phyloP scores from a whole-genome alignment of 2,113 vertebrate species.

The Silurus meridionalis region DNA sequence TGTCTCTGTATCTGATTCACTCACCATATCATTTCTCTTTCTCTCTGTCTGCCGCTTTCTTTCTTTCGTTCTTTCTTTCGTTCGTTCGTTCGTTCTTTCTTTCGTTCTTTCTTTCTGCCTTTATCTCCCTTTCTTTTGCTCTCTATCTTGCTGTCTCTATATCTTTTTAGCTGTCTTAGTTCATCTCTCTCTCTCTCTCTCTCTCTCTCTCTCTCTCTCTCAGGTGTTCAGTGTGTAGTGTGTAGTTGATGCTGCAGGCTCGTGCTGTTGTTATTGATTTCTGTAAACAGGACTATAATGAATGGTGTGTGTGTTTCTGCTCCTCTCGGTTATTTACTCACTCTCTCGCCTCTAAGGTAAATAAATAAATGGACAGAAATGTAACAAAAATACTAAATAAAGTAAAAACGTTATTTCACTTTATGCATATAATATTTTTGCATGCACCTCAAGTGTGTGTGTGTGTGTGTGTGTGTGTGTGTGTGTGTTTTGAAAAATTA shows the following conservation, averaged over 20 bases:
- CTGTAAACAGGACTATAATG: constrained; percentile 85
- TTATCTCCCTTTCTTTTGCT: background rate
- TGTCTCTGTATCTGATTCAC: too few species aligned
- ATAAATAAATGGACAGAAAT: too few species aligned
- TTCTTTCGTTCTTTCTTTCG: too few species aligned
- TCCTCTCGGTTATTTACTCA: constrained; percentile 28
- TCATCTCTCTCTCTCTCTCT: too few species aligned
- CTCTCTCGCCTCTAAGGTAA: background rate
- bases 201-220: background rate
- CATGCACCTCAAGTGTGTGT: too few species aligned
- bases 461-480: too few species aligned
- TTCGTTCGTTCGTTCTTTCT: background rate
- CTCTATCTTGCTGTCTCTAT: background rate
- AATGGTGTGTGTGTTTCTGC: constrained; percentile 65
- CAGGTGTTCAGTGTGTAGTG: constrained; percentile 20
- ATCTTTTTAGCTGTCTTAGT: too few species aligned
- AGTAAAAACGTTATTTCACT: too few species aligned
- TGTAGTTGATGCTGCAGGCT: constrained; percentile 71
- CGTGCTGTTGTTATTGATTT: constrained; percentile 89
- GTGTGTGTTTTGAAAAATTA: too few species aligned
- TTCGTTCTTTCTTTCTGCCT: background rate
- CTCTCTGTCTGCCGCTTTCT: background rate
- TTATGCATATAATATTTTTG: too few species aligned
- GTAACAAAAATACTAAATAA: too few species aligned
- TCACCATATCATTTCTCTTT: background rate